phyloP scores from a whole-genome alignment of 2,888 invertebrate genomes.

The Smittia sp. region DNA sequence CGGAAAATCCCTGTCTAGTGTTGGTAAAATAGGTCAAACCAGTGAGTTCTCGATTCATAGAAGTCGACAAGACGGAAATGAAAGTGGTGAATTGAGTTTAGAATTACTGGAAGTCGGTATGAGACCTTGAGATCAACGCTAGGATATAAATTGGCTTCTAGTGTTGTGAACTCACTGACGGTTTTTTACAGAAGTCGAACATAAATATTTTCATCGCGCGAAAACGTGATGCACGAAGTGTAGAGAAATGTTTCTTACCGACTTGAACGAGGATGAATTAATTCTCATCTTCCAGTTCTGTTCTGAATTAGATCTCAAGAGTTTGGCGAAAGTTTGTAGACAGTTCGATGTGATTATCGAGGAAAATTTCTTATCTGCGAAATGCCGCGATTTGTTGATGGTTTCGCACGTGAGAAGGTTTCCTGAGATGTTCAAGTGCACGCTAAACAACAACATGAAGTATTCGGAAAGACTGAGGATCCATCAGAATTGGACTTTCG shows the following conservation, averaged over 20 bases:
- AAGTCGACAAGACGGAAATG: too few relatives aligned
- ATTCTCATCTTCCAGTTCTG: conserved; percentile 28
- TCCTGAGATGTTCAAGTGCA: conserved; percentile 26
- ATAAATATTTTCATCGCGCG: too few relatives aligned
- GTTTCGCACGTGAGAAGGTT: conserved; percentile 27
- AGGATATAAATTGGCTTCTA: too few relatives aligned
- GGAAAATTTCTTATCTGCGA: conserved; percentile 2
- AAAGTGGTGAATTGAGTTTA: too few relatives aligned
- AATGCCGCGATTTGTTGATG: conserved; percentile 19
- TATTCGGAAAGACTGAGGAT: conserved; percentile 29
- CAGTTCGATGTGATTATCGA: conserved; percentile 29
- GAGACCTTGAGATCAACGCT: too few relatives aligned
- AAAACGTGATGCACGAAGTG: background rate
- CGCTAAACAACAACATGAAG: conserved; percentile 21
- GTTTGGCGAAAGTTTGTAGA: background rate
- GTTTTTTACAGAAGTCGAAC: too few relatives aligned
- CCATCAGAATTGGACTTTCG: conserved; percentile 29
- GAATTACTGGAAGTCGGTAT: too few relatives aligned
- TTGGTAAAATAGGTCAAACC: background rate
- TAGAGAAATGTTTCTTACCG: conserved; percentile 20
- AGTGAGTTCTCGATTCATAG: too few relatives aligned
- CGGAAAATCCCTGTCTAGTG: background rate
- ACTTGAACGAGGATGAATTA: conserved; percentile 31
- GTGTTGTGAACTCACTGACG: too few relatives aligned
- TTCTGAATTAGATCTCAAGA: conserved; percentile 13